phyloP scores from a whole-genome alignment of 2,113 vertebrate genomes.

The Phyllostomus hastatus region DNA sequence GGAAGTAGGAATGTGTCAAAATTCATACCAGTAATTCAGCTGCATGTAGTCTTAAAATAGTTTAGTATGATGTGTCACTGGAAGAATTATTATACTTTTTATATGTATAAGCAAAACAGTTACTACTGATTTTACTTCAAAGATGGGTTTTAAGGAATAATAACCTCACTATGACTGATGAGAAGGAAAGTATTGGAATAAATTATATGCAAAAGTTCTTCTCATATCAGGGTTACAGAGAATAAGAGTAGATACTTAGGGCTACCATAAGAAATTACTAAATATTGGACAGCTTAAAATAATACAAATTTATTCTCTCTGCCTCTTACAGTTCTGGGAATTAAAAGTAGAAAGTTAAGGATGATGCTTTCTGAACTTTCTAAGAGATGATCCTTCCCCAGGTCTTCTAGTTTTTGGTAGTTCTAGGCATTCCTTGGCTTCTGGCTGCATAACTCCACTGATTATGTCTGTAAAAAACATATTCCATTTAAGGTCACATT shows the following conservation, averaged over 20 bases:
- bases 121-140: neutral
- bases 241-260: neutral
- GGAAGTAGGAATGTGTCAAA: constrained; percentile 79
- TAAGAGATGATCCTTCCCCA: neutral
- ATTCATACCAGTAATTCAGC: constrained; percentile 77
- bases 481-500: neutral
- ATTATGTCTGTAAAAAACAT: neutral
- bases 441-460: neutral
- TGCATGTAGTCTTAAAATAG: constrained; percentile 78
- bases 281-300: neutral
- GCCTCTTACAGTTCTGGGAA: neutral
- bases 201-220: neutral
- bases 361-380: neutral
- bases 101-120: neutral
- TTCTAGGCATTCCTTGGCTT: neutral
- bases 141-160: neutral
- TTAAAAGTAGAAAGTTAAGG: neutral
- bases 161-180: neutral
- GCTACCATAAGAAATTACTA: neutral
- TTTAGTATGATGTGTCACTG: constrained; percentile 72
- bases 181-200: neutral
- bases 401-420: neutral
- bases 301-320: neutral
- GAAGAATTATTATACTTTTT: neutral
- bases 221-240: neutral